Evolutionary conservation across 2,797 vertebrate genomes (phyloP), one percentile per base, ranked within the genome.

Genomic region (Xerus rutilus): DNA sequence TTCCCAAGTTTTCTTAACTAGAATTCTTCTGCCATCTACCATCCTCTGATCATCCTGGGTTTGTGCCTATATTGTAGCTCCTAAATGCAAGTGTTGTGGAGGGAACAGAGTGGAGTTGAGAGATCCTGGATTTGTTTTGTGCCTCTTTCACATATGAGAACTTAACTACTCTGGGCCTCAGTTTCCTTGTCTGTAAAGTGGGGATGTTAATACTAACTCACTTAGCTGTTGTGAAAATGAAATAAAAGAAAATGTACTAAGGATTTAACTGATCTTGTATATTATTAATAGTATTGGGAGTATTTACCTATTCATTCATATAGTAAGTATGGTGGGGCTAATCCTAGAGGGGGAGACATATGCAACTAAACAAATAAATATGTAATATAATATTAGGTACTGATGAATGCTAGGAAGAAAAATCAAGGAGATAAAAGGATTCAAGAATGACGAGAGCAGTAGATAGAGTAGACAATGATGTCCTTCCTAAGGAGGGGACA

Each of bases 181-280:
- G 47, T 79, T 94, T 45, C 62, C 88, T 83, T 57, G n/a, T 35
- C 13, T 82, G 21, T 87, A 84, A 92, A 90, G 76, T 13, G 12
- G 52, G 15, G 85, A 82, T 47, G 32, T n/a, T 74, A 85, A n/a
- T 57, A 67, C 5, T 84, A 84, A 43, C 62, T 86, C 45, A 35
- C 7, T 17, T 7, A 49, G 18, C 28, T 49, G 7, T 28, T 87
- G 30, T 81, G 35, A 77, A 92, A 90, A 95, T 39, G 64, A 86
- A 89, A 65, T 65, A n/a, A 82, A 52, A 94, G 72, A 70, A 30
- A 21, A 47, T 62, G 12, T 35, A 45, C 4, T 21, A 94, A 87
- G 10, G 20, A 47, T n/a, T 67, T 14, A 52, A 47, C 18, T 62
- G 47, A 39, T 77, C 32, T 74, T 47, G 35, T 14, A 20, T 88